A percentile compares a stretch with the other conserved stretches of the same genome.
phyloP scores from a whole-genome alignment of 2,797 vertebrate species.

The Enteromius fasciolatus region DNA sequence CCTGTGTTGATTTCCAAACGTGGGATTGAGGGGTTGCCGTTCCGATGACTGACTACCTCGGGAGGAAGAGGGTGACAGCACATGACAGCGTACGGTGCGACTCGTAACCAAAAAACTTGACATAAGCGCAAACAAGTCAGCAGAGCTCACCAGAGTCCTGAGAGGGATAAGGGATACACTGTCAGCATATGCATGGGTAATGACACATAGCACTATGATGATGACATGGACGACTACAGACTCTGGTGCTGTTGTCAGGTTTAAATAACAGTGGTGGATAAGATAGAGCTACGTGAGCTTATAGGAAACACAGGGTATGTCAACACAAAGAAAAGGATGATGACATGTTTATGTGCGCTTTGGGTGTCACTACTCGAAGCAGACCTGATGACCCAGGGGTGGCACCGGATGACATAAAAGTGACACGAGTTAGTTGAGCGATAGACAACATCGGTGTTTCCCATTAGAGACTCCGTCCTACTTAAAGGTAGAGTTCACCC shows the following conservation, averaged over 20 bases:
- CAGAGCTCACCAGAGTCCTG: conserved; percentile 72
- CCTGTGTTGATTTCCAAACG: conserved; percentile 53
- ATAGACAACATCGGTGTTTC: neutral
- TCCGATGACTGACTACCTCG: conserved; percentile 75
- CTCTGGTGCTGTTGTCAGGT: conserved; percentile 47
- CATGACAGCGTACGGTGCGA: conserved; percentile 75
- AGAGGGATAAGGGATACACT: conserved; percentile 77
- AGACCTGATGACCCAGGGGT: conserved; percentile 33
- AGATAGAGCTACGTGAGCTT: conserved; percentile 22
- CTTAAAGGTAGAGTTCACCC: neutral
- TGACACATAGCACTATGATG: conserved; percentile 71
- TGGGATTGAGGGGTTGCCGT: conserved; percentile 71
- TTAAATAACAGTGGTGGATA: conserved; percentile 41
- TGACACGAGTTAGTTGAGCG: conserved; percentile 5
- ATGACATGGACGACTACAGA: conserved; percentile 54
- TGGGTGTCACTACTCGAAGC: neutral
- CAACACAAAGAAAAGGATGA: conserved; percentile 17
- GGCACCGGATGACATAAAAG: neutral
- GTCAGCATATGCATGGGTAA: conserved; percentile 74
- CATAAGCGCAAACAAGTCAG: conserved; percentile 81
- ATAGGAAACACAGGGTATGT: conserved; percentile 26
- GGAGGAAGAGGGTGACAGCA: conserved; percentile 71
- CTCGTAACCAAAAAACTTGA: conserved; percentile 79
- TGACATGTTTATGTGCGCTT: conserved; percentile 4
- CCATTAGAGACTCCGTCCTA: neutral